Conservation (phyloP, 1,140 invertebrate genomes). For the Apocrypta bakeri region DNA sequence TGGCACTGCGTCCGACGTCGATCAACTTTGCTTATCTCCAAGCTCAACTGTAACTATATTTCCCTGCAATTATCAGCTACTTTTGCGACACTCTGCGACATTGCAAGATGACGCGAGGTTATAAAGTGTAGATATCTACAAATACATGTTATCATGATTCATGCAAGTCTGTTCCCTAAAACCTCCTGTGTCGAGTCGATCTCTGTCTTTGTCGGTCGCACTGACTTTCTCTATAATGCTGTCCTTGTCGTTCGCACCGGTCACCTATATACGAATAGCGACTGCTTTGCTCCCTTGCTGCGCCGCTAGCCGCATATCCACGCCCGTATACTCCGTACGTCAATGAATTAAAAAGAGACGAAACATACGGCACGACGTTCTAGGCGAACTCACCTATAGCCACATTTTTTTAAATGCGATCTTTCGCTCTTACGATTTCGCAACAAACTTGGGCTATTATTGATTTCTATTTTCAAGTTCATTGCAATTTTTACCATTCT, state of each 20-base stretch:
- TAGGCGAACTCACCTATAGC: too few relatives aligned
- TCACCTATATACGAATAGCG: too few relatives aligned
- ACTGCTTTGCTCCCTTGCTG: too few relatives aligned
- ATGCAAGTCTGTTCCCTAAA: constrained; percentile 25
- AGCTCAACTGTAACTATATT: constrained; percentile 17
- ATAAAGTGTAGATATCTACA: constrained; percentile 36
- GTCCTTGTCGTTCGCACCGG: constrained; percentile 12
- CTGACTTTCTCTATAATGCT: neutral
- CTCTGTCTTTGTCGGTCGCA: constrained; percentile 21
- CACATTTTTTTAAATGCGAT: neutral
- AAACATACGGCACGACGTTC: neutral
- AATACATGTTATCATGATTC: constrained; percentile 49
- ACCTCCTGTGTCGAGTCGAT: neutral
- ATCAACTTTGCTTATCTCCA: neutral
- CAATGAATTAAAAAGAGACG: constrained; percentile 34
- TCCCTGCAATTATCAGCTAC: constrained; percentile 14
- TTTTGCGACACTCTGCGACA: neutral
- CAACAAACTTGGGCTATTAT: too few relatives aligned
- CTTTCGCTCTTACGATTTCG: too few relatives aligned
- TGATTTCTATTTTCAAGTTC: neutral
- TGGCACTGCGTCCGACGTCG: constrained; percentile 3
- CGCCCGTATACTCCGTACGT: neutral
- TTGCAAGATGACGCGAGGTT: constrained; percentile 50
- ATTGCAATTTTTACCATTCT: neutral
- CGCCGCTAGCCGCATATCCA: too few relatives aligned